Evolutionary conservation across 2,888 invertebrate genomes (phyloP), one percentile per base, ranked within the genome.

Genomic region (Spisula solida): DNA sequence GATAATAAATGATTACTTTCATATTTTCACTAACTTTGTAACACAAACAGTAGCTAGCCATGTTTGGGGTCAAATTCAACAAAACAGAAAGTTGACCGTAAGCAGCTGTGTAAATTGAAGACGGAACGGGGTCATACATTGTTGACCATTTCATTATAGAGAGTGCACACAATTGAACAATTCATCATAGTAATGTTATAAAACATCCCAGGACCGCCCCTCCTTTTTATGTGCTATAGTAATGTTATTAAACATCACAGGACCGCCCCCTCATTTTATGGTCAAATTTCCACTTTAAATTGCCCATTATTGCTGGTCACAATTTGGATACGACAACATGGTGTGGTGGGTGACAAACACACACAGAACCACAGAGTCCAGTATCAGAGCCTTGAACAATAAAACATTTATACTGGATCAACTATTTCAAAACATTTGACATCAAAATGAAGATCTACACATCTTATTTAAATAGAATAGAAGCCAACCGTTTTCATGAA

Each of bases 301-400:
- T 75, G 31, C 8, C 75, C 31, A 75, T 75, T 75, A 75, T 31
- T 75, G 16, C 12, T 75, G 75, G 75, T 75, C 75, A 75, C 29
- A 75, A 31, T 34, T 31, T 75, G 31, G 75, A 75, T 34, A 75
- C 5, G 18, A 14, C 31, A 10, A 31, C 75, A 75, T 14, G 31
- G 18, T 31, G 31, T 31, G 75, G 34, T 5, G 25, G n/a, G 10
- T 5, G 5, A 18, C 34, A 75, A 70, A 70, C 70, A 70, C 29
- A 70, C 2, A 70, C 70, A 70, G 25, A 70, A 41, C 8, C 18
- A 34, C 6, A 5, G 75, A 75, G 75, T 34, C 75, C 34, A 75
- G 34, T 60, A 4, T 75, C 29, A 75, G 31, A 41, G 41, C 0
- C 10, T 25, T 25, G 25, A 41, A 66, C 60, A 66, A 66, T 66